Percentiles rank a stretch among this genome's conserved stretches.
Conservation (phyloP, 1,140 invertebrate genomes). For the Vollenhovia emeryi region DNA sequence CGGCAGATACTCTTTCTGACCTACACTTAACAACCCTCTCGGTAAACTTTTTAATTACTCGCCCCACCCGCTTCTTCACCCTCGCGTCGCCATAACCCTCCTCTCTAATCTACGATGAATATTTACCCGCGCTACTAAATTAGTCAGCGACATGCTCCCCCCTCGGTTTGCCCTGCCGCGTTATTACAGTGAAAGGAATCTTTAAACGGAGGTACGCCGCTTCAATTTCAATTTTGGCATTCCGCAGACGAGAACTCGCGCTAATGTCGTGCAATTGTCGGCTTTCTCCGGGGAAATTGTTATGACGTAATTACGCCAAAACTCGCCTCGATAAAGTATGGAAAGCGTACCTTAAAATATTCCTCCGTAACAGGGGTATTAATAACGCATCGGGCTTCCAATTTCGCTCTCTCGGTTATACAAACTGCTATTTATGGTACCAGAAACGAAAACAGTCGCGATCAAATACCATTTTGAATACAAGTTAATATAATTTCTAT, state of each 20-base stretch:
- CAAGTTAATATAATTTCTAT: neutral
- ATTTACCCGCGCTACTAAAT: slow-evolving; percentile 54
- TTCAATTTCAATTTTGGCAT: slow-evolving; percentile 56
- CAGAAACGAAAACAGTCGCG: neutral
- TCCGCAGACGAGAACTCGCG: slow-evolving; percentile 49
- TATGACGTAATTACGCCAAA: neutral
- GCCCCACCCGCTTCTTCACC: neutral
- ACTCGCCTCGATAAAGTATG: neutral
- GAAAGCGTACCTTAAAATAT: neutral
- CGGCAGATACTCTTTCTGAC: slow-evolving; percentile 67
- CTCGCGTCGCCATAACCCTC: slow-evolving; percentile 19
- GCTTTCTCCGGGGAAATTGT: slow-evolving; percentile 27
- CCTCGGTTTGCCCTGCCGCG: neutral
- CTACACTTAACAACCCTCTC: slow-evolving; percentile 66
- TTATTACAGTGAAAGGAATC: slow-evolving; percentile 32
- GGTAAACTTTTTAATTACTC: slow-evolving; percentile 70
- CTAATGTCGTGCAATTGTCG: slow-evolving; percentile 61
- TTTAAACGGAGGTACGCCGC: slow-evolving; percentile 13
- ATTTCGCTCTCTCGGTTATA: neutral
- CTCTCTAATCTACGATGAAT: slow-evolving; percentile 60
- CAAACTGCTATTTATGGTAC: neutral
- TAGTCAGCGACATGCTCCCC: slow-evolving; percentile 39
- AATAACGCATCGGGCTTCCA: slow-evolving; percentile 6
- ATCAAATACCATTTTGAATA: neutral
- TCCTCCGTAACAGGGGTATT: neutral